Base-by-base conservation (phyloP, 1,140 invertebrate genomes). In the Panagrolaimus sp. region DNA sequence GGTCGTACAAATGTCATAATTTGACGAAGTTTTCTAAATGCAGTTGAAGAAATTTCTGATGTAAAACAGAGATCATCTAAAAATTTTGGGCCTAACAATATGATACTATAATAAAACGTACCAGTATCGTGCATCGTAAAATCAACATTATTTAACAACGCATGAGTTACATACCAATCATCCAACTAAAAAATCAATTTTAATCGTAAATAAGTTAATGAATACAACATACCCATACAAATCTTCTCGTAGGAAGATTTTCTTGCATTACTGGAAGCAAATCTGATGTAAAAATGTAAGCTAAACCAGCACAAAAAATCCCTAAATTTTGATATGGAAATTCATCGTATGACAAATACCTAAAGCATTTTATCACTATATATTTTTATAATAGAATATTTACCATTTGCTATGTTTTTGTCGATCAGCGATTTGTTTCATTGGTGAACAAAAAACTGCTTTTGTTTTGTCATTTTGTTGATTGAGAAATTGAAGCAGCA, bases 301-400 rank as follows among this genome's bases (percentile, higher is more conserved):
- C 70, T 4, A 72, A 42, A 0, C 70, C 70, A 8, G 70, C 70
- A 51, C 70, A 72, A 44, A 72, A 72, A 25, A 73, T 73, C 0
- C 70, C 70, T 31, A 72, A 48, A 44, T 74, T 72, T 14, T 72
- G 71, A 57, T 67, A 73, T 23, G 70, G 70, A 62, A 72, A 72
- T 38, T 72, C 70, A 9, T n/a, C 13, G 9, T 63, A 27, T 14
- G 72, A 67, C 9, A 72, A 20, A 48, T 66, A 72, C 53, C 67
- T 68, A 44, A 31, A 62, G 65, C n/a, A 13, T 7, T 43, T 45
- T 45, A 9, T 14, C 38, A 20, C n/a, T n/a, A 27, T 20, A 16
- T 11, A 38, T 71, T 7, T 7, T 2, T 38, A 38, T 38, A 38
- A 38, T 38, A 38, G n/a, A n/a, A n/a, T 38, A 4, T 7, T 38